Conservation (phyloP, 2,797 vertebrate species). For the Fistularia tabacaria region DNA sequence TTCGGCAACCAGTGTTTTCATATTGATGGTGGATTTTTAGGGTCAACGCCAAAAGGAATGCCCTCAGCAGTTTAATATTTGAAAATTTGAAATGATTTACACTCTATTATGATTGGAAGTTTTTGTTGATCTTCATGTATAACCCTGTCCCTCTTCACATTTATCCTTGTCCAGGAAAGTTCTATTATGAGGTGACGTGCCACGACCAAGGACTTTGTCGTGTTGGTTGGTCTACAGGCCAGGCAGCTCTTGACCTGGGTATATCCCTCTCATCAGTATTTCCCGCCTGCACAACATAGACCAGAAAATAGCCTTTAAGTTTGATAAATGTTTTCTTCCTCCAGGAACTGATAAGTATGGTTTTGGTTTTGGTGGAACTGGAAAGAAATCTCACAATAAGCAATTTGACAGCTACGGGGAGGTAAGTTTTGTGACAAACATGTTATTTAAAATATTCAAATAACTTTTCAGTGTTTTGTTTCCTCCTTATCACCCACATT, state of each 20-base stretch:
- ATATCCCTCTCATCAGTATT: slow-evolving; percentile 32
- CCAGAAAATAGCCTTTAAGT: not conserved
- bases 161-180: slow-evolving; percentile 75
- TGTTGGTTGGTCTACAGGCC: slow-evolving; percentile 90
- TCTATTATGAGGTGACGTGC: slow-evolving; percentile 92
- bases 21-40: not conserved
- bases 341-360: slow-evolving; percentile 92
- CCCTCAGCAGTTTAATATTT: too few relatives aligned
- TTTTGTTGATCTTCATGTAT: too few relatives aligned
- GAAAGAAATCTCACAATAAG: slow-evolving; percentile 98
- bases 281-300: not conserved
- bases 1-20: not conserved
- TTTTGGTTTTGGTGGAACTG: slow-evolving; percentile 96
- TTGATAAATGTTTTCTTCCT: not conserved
- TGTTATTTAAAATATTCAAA: not conserved
- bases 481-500: too few relatives aligned
- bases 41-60: too few relatives aligned
- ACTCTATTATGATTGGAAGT: too few relatives aligned
- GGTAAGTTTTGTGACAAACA: slow-evolving; percentile 62
- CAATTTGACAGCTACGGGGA: slow-evolving; percentile 99
- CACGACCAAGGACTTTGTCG: slow-evolving; percentile 95
- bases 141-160: too few relatives aligned
- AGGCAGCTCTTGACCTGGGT: slow-evolving; percentile 93
- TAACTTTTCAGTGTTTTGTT: not conserved
- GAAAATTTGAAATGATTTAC: too few relatives aligned